phyloP scores from a whole-genome alignment of 2,888 invertebrate species.

The Microplitis deprimator region DNA sequence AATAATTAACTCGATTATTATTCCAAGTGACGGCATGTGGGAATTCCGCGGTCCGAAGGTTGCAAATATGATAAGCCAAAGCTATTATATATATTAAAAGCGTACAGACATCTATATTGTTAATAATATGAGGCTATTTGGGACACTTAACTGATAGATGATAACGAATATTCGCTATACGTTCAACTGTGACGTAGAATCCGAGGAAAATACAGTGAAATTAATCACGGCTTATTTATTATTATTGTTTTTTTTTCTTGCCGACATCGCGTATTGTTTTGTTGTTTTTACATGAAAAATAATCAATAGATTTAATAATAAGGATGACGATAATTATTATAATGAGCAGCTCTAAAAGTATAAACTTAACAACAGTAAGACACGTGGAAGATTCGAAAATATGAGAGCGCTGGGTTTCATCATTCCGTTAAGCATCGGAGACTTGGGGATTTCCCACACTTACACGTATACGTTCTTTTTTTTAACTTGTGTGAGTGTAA shows the following conservation, averaged over 20 bases:
- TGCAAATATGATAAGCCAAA: conserved; percentile 10
- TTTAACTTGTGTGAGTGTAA: background rate
- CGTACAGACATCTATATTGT: background rate
- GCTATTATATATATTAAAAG: background rate
- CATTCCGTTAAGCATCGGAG: conserved; percentile 18
- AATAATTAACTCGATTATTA: conserved; percentile 11
- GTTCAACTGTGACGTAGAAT: background rate
- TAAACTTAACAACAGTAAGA: background rate
- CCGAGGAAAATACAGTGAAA: background rate
- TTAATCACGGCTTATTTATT: background rate
- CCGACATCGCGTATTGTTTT: background rate
- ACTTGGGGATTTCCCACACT: conserved; percentile 19
- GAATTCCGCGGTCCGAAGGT: conserved; percentile 50
- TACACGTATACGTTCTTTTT: conserved; percentile 8
- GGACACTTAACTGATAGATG: conserved; percentile 1
- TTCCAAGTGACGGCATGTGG: conserved; percentile 54
- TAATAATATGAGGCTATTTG: background rate
- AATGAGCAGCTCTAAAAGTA: background rate
- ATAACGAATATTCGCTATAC: background rate
- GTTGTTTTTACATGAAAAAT: background rate
- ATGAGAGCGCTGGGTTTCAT: background rate
- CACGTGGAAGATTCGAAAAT: background rate
- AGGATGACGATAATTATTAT: background rate
- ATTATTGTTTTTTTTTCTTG: too few species aligned
- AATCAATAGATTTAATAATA: background rate